Base-by-base conservation (phyloP, 2,797 vertebrate genomes). In the Mus caroli region DNA sequence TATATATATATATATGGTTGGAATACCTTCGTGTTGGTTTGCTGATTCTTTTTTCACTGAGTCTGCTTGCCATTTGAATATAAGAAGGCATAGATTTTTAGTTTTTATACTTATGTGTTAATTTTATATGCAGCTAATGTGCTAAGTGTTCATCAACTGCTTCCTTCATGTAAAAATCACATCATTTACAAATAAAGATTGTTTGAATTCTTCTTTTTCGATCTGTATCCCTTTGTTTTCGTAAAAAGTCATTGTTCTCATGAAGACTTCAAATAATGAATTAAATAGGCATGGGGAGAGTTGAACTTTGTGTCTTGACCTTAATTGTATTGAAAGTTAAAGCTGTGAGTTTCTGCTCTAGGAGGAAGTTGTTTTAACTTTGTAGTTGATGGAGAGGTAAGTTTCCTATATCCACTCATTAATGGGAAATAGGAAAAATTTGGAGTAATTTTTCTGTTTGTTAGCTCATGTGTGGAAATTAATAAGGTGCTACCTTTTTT, bases 401-500 rank as follows among this genome's bases (percentile, higher is more conserved):
- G 24, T 43, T 40, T 2, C 24, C 28, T 43, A 14, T 40, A 60
- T 10, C 14, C 0, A 1, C 11, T 62, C 34, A 54, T 22, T 3
- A 0, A 11, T 56, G 17, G 2, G 31, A 15, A 15, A 78, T 46
- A 28, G 6, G 8, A 3, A 80, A 77, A 37, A 69, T 1, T n/a
- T 62, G 92, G 17, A 14, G 2, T 54, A 58, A 34, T 52, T 1
- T 1, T 77, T 85, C 62, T 34, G 37, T 62, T 79, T 95, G 34
- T 15, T 67, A 78, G 34, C 78, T 71, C 4, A 79, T 78, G 28
- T 73, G 17, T 50, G 15, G 14, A 78, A 69, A n/a, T 60, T 85
- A 80, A 73, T 73, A 34, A 62, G 56, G 15, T 71, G 86, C 91
- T 71, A 90, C 2, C 37, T 83, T 73, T 71, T 12, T 94, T 93